phyloP scores from a whole-genome alignment of 2,113 vertebrate genomes.

The Pterocles burchelli region DNA sequence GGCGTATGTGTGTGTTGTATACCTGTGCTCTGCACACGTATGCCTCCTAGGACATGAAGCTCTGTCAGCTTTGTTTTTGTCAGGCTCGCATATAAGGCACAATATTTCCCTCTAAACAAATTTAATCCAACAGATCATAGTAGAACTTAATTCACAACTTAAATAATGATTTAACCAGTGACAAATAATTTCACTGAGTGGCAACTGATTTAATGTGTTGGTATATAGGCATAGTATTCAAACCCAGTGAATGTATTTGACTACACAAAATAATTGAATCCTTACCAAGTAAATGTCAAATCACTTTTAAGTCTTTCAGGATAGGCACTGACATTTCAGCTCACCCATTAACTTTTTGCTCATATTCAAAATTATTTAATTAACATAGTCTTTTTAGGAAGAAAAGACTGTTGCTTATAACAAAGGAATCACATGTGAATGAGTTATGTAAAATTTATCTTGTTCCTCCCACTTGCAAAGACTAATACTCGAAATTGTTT shows the following conservation, averaged over 20 bases:
- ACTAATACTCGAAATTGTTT: neutral
- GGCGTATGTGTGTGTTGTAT: neutral
- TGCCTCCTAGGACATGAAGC: neutral
- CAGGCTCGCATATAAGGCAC: neutral
- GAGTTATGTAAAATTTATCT: neutral
- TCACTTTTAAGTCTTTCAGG: neutral
- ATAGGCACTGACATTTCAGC: neutral
- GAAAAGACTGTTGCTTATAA: neutral
- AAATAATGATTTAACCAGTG: neutral
- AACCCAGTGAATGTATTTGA: neutral
- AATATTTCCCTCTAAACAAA: neutral
- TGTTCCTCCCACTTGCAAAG: neutral
- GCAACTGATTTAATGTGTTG: neutral
- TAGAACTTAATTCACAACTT: neutral
- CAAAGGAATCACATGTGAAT: neutral
- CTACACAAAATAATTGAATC: neutral
- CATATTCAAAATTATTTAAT: neutral
- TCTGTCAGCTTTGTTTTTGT: neutral
- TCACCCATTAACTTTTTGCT: neutral
- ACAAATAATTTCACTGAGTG: neutral
- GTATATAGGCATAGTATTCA: neutral
- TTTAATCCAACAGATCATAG: neutral
- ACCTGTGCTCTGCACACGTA: rapidly evolving
- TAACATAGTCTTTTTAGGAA: neutral
- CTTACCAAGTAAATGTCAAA: neutral